Evolutionary conservation across 2,888 invertebrate species (phyloP), one percentile per base, ranked within the genome.

Genomic region (Drosophila nr. medialis): DNA sequence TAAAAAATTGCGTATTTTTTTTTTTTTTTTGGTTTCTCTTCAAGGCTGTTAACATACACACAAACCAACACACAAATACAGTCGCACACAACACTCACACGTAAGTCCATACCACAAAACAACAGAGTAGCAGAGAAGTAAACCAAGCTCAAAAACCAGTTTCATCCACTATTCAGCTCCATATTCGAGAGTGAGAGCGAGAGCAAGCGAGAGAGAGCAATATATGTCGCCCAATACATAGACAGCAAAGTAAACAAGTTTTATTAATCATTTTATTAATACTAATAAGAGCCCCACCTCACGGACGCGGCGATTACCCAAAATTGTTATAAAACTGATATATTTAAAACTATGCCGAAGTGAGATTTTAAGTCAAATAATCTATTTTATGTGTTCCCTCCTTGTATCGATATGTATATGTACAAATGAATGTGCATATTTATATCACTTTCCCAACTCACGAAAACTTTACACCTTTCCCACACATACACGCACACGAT

Each of bases 21-120:
- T 38, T 62, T 60, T 75, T 60, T 80, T 68, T 71, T 72, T 77
- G 55, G 63, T 54, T 71, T 76, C 87, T 89, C 85, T 81, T 87
- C 87, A 87, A 87, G 87, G 87, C 87, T 87, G 85, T 87, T 77
- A 81, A 66, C 75, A 72, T 54, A 58, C 36, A 53, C 40, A 60
- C 21, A 58, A 34, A 38, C 42, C 18, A 30, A 58, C 4, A 27
- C 29, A 36, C 1, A 8, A 24, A 56, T 45, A 21, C 45, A 24
- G 15, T 45, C 24, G 45, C 55, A 61, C 34, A 58, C 45, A 59
- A 63, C n/a, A 56, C 30, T 42, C 38, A 24, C 38, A 40, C 51
- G 21, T 30, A 61, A 13, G 24, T n/a, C 18, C 69, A 70, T 21
- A 21, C 51, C 48, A 59, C 58, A 53, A 66, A 53, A 68, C 54